phyloP scores from a whole-genome alignment of 1,140 invertebrate species.

The Prorops nasuta region DNA sequence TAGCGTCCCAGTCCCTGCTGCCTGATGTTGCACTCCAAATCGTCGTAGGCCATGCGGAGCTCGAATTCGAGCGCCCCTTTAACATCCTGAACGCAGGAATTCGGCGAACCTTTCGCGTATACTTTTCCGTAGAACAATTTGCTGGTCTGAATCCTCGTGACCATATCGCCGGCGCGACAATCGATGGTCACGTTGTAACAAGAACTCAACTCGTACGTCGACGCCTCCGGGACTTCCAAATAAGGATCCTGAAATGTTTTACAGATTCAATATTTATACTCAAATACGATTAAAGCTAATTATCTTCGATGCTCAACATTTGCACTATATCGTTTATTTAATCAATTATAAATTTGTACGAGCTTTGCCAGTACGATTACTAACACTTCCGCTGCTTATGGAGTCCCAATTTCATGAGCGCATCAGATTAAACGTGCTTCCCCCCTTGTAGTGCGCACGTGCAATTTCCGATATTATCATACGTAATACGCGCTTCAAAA shows the following conservation, averaged over 20 bases:
- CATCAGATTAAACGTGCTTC: too few species aligned
- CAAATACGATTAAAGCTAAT: not conserved
- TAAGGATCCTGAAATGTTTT: conserved; percentile 75
- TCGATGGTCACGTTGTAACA: conserved; percentile 94
- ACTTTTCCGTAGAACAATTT: conserved; percentile 93
- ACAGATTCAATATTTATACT: not conserved
- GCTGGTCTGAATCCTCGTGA: conserved; percentile 86
- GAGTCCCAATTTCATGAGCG: too few species aligned
- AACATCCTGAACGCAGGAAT: conserved; percentile 86
- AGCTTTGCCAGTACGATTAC: too few species aligned
- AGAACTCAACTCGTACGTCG: conserved; percentile 88
- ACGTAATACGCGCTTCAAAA: too few species aligned
- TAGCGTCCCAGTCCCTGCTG: conserved; percentile 82
- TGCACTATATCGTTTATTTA: not conserved
- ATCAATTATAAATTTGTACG: too few species aligned
- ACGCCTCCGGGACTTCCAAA: conserved; percentile 82
- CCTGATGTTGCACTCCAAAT: conserved; percentile 85
- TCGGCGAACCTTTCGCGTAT: conserved; percentile 89
- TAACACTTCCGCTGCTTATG: too few species aligned
- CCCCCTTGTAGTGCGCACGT: too few species aligned
- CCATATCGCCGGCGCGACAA: conserved; percentile 88
- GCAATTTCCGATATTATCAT: too few species aligned
- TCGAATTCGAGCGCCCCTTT: conserved; percentile 83
- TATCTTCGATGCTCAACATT: not conserved
- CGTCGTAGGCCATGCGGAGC: conserved; percentile 86